These are phyloP conservation scores for Odontocerum albicorne DNA, from an alignment of 2,888 invertebrate species.

Conservation along the genomic window DNA sequence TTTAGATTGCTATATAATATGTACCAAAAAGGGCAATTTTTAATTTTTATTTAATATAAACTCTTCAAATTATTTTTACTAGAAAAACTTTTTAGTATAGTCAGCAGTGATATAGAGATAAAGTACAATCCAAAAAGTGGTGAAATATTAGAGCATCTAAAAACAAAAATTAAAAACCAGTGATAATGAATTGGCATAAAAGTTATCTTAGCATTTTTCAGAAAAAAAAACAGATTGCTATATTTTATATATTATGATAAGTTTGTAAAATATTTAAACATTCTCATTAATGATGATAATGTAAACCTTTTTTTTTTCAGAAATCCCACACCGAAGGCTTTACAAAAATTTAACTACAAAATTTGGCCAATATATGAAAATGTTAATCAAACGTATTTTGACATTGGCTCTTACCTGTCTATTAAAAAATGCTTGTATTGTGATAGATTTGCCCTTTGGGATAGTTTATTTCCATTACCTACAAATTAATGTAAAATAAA, in stretches of 20 bases:
- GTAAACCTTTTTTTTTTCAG: slow-evolving; percentile 22
- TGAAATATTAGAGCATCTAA: no score
- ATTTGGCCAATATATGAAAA: slow-evolving; percentile 13
- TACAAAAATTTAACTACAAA: background rate
- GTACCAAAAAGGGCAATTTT: background rate
- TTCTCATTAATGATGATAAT: no score
- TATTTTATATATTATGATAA: background rate
- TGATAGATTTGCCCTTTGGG: slow-evolving; percentile 21
- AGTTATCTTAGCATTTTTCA: no score
- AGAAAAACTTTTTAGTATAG: no score
- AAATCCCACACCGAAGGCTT: slow-evolving; percentile 11
- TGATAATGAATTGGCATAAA: no score
- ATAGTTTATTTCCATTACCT: slow-evolving; percentile 12
- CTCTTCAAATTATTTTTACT: no score
- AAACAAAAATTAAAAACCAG: no score
- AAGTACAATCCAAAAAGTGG: no score
- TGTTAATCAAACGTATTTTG: slow-evolving; percentile 4
- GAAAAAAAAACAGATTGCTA: no score
- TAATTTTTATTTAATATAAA: no score
- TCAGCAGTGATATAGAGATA: no score
- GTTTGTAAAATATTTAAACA: background rate
- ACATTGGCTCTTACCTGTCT: slow-evolving; percentile 14
- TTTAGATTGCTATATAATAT: background rate
- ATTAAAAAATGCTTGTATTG: slow-evolving; percentile 19
- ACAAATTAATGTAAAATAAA: background rate